Base-by-base conservation (phyloP, 2,888 invertebrate genomes). In the Conus canariensis region DNA sequence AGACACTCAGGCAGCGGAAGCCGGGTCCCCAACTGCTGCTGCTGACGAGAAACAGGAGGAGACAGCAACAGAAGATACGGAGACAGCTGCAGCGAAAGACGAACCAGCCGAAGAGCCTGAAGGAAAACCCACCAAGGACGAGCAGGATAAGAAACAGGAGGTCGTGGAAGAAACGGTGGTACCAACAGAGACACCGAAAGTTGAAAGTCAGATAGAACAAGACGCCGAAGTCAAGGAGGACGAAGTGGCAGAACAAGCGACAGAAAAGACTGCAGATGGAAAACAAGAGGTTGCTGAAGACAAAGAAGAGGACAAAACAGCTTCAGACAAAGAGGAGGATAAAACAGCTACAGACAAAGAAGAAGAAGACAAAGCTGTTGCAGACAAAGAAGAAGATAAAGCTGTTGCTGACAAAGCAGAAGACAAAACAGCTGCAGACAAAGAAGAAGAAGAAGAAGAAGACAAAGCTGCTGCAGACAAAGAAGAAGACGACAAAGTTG, bases 141-240 rank as follows among this genome's bases (percentile, higher is more conserved):
- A 30, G 19, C 77, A 83, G 45, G 67, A 56, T 56, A 90, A 88
- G 56, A 70, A 25, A 85, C 25, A 89, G 2, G 74, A 77, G n/a
- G 77, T 60, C 9, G 86, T 58, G 25, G 77, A 82, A 12, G 83
- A 64, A 67, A 25, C 25, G 7, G 88, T 67, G 0, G 30, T 77
- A n/a, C 58, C 82, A 22, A 64, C 25, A 14, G 2, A 45, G 12
- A 16, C 60, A 85, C 12, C 56, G 1, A 19, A 56, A 19, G 16
- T 22, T 19, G 58, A 83, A 58, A 56, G 14, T 4, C 14, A 80
- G 30, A 80, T 5, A 80, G 12, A 30, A 19, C 45, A 25, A 80
- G 80, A 80, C 30, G 6, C 80, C 5, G 14, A 80, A 58, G 56
- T 7, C n/a, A 80, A 30, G 25, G 30, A 80, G 14, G 45, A 30